These are phyloP conservation scores for Petrocephalus sullivani DNA, from an alignment of 2,797 vertebrate species.

Conservation along the genomic window DNA sequence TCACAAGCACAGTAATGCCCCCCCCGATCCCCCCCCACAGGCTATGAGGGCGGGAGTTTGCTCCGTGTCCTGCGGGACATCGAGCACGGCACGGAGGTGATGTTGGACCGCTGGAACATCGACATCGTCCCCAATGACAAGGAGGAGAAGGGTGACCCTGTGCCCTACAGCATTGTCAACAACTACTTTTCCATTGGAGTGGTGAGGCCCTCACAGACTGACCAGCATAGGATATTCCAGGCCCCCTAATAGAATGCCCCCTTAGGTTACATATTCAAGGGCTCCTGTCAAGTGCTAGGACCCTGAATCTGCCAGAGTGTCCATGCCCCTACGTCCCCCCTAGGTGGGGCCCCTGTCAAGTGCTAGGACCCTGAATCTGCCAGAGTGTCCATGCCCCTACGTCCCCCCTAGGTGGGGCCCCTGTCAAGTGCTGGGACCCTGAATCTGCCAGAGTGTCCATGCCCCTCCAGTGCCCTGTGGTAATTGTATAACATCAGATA, in stretches of 20 bases:
- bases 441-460: too few species aligned
- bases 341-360: too few species aligned
- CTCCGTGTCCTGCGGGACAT: slow-evolving; percentile 85
- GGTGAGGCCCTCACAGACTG: slow-evolving; percentile 61
- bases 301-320: too few species aligned
- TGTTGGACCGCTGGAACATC: slow-evolving; percentile 89
- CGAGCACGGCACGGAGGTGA: slow-evolving; percentile 80
- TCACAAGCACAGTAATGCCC: not conserved
- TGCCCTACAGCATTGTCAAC: slow-evolving; percentile 88
- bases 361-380: too few species aligned
- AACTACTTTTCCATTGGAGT: slow-evolving; percentile 97
- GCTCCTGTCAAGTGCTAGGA: not conserved
- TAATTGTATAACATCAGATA: not conserved
- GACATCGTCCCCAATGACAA: slow-evolving; percentile 77
- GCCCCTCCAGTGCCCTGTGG: not conserved
- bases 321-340: too few species aligned
- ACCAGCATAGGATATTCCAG: not conserved
- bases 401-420: too few species aligned
- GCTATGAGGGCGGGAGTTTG: slow-evolving; percentile 86
- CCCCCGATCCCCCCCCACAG: slow-evolving; percentile 45
- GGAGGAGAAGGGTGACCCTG: slow-evolving; percentile 79
- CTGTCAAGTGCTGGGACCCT: too few species aligned
- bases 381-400: too few species aligned
- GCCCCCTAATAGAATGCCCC: not conserved
- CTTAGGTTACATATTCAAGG: not conserved